Conservation (phyloP, 2,888 invertebrate species). For the Sisyra nigra region DNA sequence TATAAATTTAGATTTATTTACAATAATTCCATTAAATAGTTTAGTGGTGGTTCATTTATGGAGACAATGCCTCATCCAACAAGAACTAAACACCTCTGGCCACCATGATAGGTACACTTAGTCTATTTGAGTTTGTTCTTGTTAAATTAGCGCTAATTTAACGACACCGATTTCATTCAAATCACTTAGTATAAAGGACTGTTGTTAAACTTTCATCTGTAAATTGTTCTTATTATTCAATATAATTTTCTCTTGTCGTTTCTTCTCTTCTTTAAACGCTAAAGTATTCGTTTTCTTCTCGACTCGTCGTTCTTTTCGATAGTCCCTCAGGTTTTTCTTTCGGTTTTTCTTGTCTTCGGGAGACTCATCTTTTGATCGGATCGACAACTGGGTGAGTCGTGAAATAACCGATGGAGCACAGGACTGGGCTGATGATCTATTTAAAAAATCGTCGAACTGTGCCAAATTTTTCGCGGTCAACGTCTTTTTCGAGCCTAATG, state of each 20-base stretch:
- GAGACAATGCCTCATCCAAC: no score
- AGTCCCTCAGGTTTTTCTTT: conserved; percentile 63
- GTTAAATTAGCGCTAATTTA: no score
- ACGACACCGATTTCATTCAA: no score
- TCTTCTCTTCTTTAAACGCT: conserved; percentile 76
- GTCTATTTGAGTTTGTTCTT: no score
- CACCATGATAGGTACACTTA: no score
- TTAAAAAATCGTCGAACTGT: conserved; percentile 36
- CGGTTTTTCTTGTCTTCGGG: conserved; percentile 59
- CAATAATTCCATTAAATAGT: no score
- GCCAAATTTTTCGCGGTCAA: conserved; percentile 54
- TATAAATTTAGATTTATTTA: no score
- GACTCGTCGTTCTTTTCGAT: conserved; percentile 56
- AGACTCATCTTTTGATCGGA: conserved; percentile 60
- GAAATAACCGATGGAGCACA: conserved; percentile 47
- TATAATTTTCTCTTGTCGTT: conserved; percentile 59
- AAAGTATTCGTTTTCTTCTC: conserved; percentile 68
- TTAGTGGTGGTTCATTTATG: no score
- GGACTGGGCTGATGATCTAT: conserved; percentile 25
- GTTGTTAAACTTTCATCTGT: conserved; percentile 38
- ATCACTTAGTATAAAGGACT: no score
- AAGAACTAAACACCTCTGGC: no score
- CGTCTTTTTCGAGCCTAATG: conserved; percentile 37
- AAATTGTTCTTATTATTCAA: conserved; percentile 60
- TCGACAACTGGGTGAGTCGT: conserved; percentile 48